These are phyloP conservation scores for Chelon auratus DNA, from an alignment of 2,797 vertebrate species.

Conservation along the genomic window DNA sequence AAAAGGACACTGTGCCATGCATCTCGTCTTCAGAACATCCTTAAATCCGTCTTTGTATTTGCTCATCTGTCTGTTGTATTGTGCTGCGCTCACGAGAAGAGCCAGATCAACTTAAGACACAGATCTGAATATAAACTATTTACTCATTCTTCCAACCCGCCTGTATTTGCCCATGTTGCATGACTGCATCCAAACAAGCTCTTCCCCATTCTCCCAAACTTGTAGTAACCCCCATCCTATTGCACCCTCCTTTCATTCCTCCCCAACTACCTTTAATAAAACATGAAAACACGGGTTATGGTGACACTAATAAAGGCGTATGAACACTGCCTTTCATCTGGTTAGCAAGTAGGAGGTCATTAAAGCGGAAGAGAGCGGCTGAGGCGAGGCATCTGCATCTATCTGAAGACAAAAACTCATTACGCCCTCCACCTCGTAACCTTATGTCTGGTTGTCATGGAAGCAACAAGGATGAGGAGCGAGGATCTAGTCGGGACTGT, in stretches of 20 bases:
- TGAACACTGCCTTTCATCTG: conserved; percentile 39
- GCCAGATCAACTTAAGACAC: conserved; percentile 25
- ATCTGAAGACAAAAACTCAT: conserved; percentile 67
- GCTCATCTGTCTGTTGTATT: conserved; percentile 32
- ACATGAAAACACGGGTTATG: conserved; percentile 32
- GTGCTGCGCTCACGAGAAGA: conserved; percentile 24
- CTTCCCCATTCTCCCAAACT: conserved; percentile 19
- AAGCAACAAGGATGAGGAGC: conserved; percentile 68
- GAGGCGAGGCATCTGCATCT: conserved; percentile 43
- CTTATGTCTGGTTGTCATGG: conserved; percentile 82
- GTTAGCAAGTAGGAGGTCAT: conserved; percentile 50
- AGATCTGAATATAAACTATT: conserved; percentile 41
- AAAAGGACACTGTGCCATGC: conserved; percentile 11
- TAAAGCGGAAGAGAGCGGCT: conserved; percentile 35
- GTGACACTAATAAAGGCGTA: conserved; percentile 30
- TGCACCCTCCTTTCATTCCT: conserved; percentile 5
- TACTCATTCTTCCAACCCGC: conserved; percentile 14
- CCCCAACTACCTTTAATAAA: conserved; percentile 27
- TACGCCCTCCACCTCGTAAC: conserved; percentile 64
- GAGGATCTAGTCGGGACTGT: conserved; percentile 54
- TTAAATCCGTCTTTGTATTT: conserved; percentile 43
- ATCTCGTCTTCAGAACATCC: conserved; percentile 36
- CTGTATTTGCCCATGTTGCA: background rate
- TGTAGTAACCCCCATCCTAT: background rate
- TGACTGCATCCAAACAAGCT: conserved; percentile 23